Base-by-base conservation (phyloP, 2,888 invertebrate species). In the Drosophila longiperda region DNA sequence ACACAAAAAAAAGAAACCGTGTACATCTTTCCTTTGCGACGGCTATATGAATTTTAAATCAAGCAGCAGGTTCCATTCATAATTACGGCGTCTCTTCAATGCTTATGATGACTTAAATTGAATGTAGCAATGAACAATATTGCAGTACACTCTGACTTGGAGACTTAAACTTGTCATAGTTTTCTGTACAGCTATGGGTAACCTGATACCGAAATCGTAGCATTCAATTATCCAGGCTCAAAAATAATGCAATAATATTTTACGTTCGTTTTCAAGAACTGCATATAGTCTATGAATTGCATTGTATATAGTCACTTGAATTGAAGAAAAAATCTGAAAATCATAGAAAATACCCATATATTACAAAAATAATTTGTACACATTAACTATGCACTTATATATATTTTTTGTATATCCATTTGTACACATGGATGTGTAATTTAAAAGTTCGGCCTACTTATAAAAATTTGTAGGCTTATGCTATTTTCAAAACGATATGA, bases 1-100 rank as follows among this genome's bases (percentile, higher is more conserved):
- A 89, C 91, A 88, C 65, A 74, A 86, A 89, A 87, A 82, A 87
- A 78, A 78, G 26, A 38, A 33, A 70, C 23, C 40, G 23, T 36
- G 20, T 63, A 11, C n/a, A 26, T 54, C 36, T 48, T 52, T 54
- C 26, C 53, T 23, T 33, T 29, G 8, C 20, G 17, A 15, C 5
- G 57, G 52, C 32, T 52, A 32, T 49, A 12, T 23, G 12, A 29
- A 17, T 11, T 45, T 40, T 40, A 9, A 9, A n/a, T 17, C 17
- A n/a, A 40, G 1, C 26, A 49, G 26, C 26, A 49, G 26, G 17
- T 8, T 23, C 15, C 23, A 15, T 45, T 23, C 23, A 45, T 23
- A 45, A 15, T 45, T 45, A 15, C 23, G 23, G 20, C 12, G 20
- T 20, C 42, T 3, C 7, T 20, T 1, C 20, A 20, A 12, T 45